phyloP scores from a whole-genome alignment of 2,797 vertebrate genomes.

The Protosalanx chinensis region DNA sequence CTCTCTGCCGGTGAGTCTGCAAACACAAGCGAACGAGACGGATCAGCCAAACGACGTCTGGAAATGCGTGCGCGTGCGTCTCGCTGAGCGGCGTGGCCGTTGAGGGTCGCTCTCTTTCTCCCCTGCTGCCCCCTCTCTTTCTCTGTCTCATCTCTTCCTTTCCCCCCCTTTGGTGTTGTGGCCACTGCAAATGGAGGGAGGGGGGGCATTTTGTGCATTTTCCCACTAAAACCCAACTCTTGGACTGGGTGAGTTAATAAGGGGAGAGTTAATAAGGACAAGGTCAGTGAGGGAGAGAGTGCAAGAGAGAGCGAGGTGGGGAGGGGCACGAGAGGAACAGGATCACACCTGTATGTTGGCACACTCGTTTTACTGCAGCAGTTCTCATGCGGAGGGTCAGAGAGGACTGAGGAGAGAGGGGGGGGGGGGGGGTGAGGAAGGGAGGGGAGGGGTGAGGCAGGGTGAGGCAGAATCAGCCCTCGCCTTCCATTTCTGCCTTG shows the following conservation, averaged over 20 bases:
- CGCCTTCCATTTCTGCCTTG: slow-evolving; percentile 67
- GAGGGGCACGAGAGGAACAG: not conserved
- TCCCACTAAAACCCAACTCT: not conserved
- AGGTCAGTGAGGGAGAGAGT: not conserved
- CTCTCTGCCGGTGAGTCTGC: not conserved
- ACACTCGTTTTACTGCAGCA: too few species aligned
- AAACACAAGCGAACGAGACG: not conserved
- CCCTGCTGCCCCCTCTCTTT: not conserved
- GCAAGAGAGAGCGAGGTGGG: not conserved
- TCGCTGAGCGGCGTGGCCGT: too few species aligned
- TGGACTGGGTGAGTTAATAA: not conserved
- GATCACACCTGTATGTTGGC: too few species aligned
- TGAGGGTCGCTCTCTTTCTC: slow-evolving; percentile 3
- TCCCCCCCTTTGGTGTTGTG: slow-evolving; percentile 61
- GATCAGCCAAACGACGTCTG: not conserved
- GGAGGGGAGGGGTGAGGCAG: slow-evolving; percentile 32
- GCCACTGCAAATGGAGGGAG: slow-evolving; percentile 11
- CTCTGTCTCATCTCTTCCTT: slow-evolving; percentile 51
- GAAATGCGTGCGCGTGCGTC: not conserved
- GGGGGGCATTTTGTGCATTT: too few species aligned
- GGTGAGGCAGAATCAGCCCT: slow-evolving; percentile 42
- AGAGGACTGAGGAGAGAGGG: slow-evolving; percentile 32
- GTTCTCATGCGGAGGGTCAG: not conserved
- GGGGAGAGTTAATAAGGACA: not conserved
- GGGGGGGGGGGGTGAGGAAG: slow-evolving; percentile 6